Evolutionary conservation across 2,113 vertebrate genomes (phyloP), one percentile per base, ranked within the genome.

Genomic region (Phaetusa simplex): DNA sequence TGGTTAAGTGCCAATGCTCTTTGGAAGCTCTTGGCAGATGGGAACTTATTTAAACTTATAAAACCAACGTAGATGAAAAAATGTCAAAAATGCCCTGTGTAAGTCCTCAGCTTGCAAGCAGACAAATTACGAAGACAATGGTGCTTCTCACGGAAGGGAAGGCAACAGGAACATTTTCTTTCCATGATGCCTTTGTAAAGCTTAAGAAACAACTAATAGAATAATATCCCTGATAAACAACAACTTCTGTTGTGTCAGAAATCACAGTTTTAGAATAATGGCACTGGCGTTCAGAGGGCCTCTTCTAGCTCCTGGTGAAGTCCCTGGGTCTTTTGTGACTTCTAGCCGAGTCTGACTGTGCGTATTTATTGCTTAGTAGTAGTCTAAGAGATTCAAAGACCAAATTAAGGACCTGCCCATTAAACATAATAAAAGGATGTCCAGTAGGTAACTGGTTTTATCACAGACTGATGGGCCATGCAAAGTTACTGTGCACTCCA

Each of bases 1-100:
- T 95, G 94, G 92, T 91, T 55, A 87, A 82, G 89, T 5, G 82
- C 95, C 96, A 96, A 36, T 2, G n/a, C 52, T 93, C 90, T 86
- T 88, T 95, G 88, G 93, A 96, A 96, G 96, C 92, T 96, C 90
- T 97, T 95, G 95, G 96, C 95, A 97, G 86, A 79, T 61, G 73
- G 87, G 86, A 97, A 93, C 89, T 90, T 87, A 97, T 95, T 97
- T 95, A 96, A 98, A 97, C 97, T 97, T 97, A 81, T 95, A 98
- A 97, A 97, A 95, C 90, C 86, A 96, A 93, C 14, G 87, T 90
- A 96, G 92, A 96, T 4, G 34, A 97, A 97, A 97, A 94, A 97
- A 98, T 91, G 96, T 77, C 21, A 97, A 97, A 98, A 97, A 98
- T 97, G 93, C 66, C 88, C 92, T 93, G 94, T 86, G 89, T 53